phyloP scores from a whole-genome alignment of 2,113 vertebrate genomes.

The Morone saxatilis region DNA sequence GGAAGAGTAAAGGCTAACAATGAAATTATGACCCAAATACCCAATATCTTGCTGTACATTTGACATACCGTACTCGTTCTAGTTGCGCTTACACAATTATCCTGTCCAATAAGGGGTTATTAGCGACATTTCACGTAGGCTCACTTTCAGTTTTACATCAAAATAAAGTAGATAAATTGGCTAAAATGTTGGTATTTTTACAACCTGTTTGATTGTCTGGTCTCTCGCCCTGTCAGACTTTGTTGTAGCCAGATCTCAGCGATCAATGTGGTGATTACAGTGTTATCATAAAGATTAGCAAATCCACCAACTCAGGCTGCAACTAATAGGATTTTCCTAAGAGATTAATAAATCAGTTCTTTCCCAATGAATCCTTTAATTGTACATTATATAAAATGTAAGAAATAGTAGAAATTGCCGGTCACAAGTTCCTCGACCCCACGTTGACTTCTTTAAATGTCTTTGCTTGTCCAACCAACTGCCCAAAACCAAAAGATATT shows the following conservation, averaged over 20 bases:
- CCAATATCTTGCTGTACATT: not conserved
- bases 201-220: not conserved
- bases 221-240: not conserved
- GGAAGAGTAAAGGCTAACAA: not conserved
- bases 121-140: not conserved
- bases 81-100: not conserved
- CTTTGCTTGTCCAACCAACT: not conserved
- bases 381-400: not conserved
- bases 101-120: not conserved
- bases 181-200: not conserved
- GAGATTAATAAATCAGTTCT: not conserved
- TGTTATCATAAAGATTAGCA: not conserved
- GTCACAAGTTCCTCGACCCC: not conserved
- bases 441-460: not conserved
- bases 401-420: not conserved
- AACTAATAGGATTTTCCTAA: not conserved
- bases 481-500: not conserved
- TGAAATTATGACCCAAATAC: not conserved
- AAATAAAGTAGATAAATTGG: not conserved
- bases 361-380: not conserved
- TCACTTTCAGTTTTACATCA: not conserved
- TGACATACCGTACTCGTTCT: not conserved
- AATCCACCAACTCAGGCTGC: not conserved
- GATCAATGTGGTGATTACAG: too few relatives aligned
- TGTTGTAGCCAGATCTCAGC: not conserved